A percentile compares a stretch with the other conserved stretches of the same genome.
Evolutionary conservation across 2,113 vertebrate genomes (phyloP).

Genomic region (Anthoscopus minutus): DNA sequence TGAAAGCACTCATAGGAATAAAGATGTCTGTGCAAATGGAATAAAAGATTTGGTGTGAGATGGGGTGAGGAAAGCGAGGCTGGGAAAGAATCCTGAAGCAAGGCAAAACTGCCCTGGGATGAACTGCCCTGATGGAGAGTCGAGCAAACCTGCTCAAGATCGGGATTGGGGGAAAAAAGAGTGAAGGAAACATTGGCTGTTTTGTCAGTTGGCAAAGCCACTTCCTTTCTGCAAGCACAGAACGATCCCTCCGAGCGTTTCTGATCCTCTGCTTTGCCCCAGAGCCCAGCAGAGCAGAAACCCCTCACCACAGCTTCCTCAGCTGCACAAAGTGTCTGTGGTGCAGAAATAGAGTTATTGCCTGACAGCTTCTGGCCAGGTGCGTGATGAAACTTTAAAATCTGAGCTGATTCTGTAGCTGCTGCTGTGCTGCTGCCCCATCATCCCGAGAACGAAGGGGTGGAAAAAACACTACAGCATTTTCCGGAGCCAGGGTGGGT

Average conservation of each 20-base stretch:
- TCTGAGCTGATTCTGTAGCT: background rate
- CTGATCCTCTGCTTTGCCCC: background rate
- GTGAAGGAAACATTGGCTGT: background rate
- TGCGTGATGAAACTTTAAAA: background rate
- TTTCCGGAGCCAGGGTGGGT: fast-evolving
- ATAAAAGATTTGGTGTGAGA: background rate
- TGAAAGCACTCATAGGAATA: background rate
- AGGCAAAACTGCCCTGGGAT: background rate
- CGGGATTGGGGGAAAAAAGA: fast-evolving
- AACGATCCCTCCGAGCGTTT: background rate
- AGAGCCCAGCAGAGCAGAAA: background rate
- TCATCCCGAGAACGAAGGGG: fast-evolving
- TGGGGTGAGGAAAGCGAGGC: background rate
- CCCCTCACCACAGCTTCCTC: background rate
- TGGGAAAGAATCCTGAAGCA: background rate
- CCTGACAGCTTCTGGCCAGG: background rate
- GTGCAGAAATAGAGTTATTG: background rate
- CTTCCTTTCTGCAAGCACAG: background rate
- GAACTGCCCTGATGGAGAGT: background rate
- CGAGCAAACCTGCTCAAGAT: background rate
- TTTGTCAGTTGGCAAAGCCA: background rate
- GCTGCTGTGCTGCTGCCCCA: background rate
- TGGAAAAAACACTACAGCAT: background rate
- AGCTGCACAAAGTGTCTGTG: background rate
- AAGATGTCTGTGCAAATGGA: background rate